Evolutionary conservation across 1,140 invertebrate species (phyloP), one percentile per base, ranked within the genome.

Genomic region (Brachionus rubens): DNA sequence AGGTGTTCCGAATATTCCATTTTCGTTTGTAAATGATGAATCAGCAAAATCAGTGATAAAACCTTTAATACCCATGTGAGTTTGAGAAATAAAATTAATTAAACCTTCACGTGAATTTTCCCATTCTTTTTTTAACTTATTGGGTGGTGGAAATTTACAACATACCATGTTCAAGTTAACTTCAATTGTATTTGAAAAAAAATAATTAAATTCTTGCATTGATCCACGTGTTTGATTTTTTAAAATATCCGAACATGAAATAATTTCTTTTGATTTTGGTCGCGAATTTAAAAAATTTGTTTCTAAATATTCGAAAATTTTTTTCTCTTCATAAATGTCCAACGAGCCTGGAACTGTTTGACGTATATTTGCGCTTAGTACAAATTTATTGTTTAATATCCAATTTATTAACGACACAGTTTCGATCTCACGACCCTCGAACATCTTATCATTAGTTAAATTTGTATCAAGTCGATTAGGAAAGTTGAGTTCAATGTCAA

Each of bases 121-220:
- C 72, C 72, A 75, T 56, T 75, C 72, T 40, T 33, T 43, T 56
- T 47, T 54, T 5, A 75, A 10, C 30, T 56, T 33, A 24, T 28
- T n/a, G 7, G 19, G 2, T 16, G 24, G 21, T 0, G 96, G 96
- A 85, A 91, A 97, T 86, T 98, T 99, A 85, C 92, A 94, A 85
- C 96, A 99, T 0, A 93, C 95, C 54, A 99, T 88, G 83, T 99
- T 96, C 40, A 99, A 84, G 0, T 96, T 99, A 16, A 98, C 90
- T 87, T 99, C 96, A 92, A 99, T 96, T 82, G 93, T 96, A 50
- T 95, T 95, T 80, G 93, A 94, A 90, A 92, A 92, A 12, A 98
- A 88, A 82, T 99, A 99, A 84, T 98, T 98, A 85, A 92, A 99
- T 83, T 99, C 96, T 87, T 98, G 95, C 95, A 99, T 98, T 47